Percentiles rank a stretch among this genome's conserved stretches.
Evolutionary conservation across 2,888 invertebrate genomes (phyloP).

Genomic region (Aproaerema taeniolella): DNA sequence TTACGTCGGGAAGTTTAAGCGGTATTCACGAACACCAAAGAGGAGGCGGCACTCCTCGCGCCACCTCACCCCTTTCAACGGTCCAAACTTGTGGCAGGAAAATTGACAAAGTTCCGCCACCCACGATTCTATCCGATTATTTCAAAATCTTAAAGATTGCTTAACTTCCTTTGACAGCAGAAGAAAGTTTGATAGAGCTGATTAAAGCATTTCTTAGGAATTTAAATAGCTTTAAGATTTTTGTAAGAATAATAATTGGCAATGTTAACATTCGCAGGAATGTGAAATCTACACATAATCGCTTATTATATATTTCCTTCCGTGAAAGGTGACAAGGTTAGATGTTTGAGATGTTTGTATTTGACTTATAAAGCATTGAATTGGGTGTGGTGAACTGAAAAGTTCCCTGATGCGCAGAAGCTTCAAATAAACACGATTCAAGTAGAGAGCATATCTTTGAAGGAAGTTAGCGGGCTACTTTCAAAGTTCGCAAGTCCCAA

Average conservation of each 20-base stretch:
- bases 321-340: no score
- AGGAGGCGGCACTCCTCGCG: constrained; percentile 40
- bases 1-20: constrained; percentile 68
- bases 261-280: no score
- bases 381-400: no score
- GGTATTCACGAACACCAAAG: constrained; percentile 68
- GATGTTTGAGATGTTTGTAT: no score
- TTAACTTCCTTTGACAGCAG: constrained; percentile 48
- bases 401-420: no score
- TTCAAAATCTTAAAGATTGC: constrained; percentile 49
- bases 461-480: constrained; percentile 35
- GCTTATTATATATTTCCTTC: no score
- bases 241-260: no score
- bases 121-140: constrained; percentile 54
- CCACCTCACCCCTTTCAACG: constrained; percentile 48
- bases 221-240: no score
- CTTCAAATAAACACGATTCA: constrained; percentile 37
- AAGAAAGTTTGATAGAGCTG: constrained; percentile 28
- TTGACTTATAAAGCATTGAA: no score
- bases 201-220: constrained; percentile 23
- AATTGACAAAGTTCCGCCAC: constrained; percentile 59
- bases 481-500: constrained; percentile 42
- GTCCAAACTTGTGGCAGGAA: constrained; percentile 47
- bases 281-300: no score
- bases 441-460: constrained; percentile 35